A percentile compares a stretch with the other conserved stretches of the same genome.
Conservation (phyloP, 2,888 invertebrate species). For the Latheticus oryzae region DNA sequence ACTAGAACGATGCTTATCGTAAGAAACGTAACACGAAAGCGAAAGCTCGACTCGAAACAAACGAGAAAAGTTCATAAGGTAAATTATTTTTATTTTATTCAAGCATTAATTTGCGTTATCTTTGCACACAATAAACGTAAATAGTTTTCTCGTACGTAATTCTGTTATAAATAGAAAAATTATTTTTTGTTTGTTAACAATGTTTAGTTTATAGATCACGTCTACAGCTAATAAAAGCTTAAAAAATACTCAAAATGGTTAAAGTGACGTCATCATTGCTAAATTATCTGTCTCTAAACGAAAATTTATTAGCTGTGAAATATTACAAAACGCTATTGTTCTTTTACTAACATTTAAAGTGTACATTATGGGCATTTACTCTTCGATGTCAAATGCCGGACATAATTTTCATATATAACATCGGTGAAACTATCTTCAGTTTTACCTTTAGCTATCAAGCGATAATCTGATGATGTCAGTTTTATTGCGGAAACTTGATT, state of each 20-base stretch:
- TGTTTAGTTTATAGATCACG: too few relatives aligned
- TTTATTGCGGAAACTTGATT: too few relatives aligned
- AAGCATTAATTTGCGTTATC: slow-evolving; percentile 20
- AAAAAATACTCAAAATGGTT: slow-evolving; percentile 3
- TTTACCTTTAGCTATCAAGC: too few relatives aligned
- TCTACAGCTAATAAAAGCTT: too few relatives aligned
- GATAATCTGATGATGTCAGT: too few relatives aligned
- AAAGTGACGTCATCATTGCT: slow-evolving; percentile 1
- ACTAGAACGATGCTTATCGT: slow-evolving; percentile 37
- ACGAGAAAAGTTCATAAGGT: slow-evolving; percentile 22
- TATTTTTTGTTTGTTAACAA: too few relatives aligned
- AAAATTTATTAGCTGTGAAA: slow-evolving; percentile 8
- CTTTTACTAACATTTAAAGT: slow-evolving; percentile 2
- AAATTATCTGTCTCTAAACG: slow-evolving; percentile 1
- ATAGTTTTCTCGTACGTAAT: slow-evolving; percentile 13
- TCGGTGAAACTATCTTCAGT: not conserved
- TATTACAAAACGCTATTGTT: slow-evolving; percentile 6
- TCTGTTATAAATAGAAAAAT: slow-evolving; percentile 17
- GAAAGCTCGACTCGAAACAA: slow-evolving; percentile 13
- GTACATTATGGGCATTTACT: not conserved
- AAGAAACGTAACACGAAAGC: slow-evolving; percentile 36
- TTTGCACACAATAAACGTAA: slow-evolving; percentile 21
- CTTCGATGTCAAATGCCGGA: not conserved
- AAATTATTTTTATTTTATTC: slow-evolving; percentile 24
- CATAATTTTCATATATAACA: slow-evolving; percentile 2